Evolutionary conservation across 2,888 invertebrate genomes (phyloP).

Genomic region (Seira ritae): DNA sequence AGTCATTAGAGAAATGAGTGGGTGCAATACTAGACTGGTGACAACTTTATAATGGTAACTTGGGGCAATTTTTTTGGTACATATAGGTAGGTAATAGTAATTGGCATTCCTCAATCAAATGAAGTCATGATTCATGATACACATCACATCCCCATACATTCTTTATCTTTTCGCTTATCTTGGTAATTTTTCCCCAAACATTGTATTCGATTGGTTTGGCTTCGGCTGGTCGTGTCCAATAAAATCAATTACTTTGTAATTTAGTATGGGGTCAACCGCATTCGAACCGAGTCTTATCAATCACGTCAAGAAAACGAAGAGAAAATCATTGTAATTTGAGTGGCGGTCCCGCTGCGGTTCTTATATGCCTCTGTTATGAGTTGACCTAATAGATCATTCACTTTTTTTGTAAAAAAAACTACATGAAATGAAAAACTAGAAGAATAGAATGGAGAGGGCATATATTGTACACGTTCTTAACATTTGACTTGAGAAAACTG

Average conservation of each 20-base stretch:
- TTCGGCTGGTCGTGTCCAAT: constrained; percentile 59
- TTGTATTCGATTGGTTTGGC: too few relatives aligned
- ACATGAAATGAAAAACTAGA: too few relatives aligned
- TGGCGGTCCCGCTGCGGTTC: too few relatives aligned
- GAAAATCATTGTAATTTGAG: constrained; percentile 51
- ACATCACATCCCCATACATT: neutral
- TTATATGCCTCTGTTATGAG: too few relatives aligned
- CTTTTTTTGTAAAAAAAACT: too few relatives aligned
- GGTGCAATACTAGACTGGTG: constrained; percentile 63
- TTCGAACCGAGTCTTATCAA: constrained; percentile 51
- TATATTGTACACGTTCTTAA: too few relatives aligned
- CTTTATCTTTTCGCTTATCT: constrained; percentile 17
- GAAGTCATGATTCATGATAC: neutral
- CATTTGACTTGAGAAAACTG: too few relatives aligned
- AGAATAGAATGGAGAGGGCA: too few relatives aligned
- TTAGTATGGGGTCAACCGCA: constrained; percentile 61
- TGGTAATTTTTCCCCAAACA: constrained; percentile 25
- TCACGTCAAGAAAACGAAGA: constrained; percentile 43
- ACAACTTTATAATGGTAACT: constrained; percentile 70
- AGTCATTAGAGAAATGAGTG: constrained; percentile 69
- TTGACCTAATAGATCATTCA: too few relatives aligned
- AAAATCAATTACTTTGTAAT: constrained; percentile 70
- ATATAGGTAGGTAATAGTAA: neutral
- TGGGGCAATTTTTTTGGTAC: constrained; percentile 56
- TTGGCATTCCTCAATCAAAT: too few relatives aligned